Percentiles rank a stretch among this genome's conserved stretches.
Conservation (phyloP, 2,797 vertebrate genomes). For the Chaunax sp. region DNA sequence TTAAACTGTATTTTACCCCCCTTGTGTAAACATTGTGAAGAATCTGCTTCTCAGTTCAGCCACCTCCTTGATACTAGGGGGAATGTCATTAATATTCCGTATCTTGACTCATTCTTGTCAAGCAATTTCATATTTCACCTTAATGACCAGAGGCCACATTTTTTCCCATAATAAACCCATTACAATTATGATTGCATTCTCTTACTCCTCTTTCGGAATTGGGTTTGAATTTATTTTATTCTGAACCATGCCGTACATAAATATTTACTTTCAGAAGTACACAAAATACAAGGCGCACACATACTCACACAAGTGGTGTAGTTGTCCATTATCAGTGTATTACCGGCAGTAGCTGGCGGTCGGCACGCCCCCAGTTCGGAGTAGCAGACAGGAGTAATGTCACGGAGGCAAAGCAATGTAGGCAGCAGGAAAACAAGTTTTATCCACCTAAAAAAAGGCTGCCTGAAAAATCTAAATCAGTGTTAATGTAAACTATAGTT, state of each 20-base stretch:
- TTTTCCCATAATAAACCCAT: slow-evolving; percentile 49
- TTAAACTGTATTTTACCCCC: slow-evolving; percentile 66
- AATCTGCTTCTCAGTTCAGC: slow-evolving; percentile 74
- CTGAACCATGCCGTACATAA: background rate
- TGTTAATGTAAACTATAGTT: too few species aligned
- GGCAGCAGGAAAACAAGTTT: too few species aligned
- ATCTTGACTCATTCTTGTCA: slow-evolving; percentile 71
- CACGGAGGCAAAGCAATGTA: background rate
- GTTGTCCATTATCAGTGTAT: too few species aligned
- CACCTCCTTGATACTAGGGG: slow-evolving; percentile 78
- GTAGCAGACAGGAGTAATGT: background rate
- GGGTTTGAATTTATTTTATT: slow-evolving; percentile 11
- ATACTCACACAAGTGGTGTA: too few species aligned
- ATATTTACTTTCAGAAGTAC: background rate
- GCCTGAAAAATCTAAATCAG: too few species aligned
- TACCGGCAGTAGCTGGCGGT: too few species aligned
- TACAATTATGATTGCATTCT: slow-evolving; percentile 47
- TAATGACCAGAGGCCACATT: slow-evolving; percentile 58
- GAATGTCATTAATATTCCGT: slow-evolving; percentile 74
- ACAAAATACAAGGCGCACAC: background rate
- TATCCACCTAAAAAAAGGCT: too few species aligned
- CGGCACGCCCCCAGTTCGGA: too few species aligned
- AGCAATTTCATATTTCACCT: slow-evolving; percentile 71
- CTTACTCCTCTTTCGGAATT: slow-evolving; percentile 47
- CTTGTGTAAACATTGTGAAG: slow-evolving; percentile 81